Evolutionary conservation across 2,113 vertebrate genomes (phyloP).

Genomic region (Podarcis cretensis): DNA sequence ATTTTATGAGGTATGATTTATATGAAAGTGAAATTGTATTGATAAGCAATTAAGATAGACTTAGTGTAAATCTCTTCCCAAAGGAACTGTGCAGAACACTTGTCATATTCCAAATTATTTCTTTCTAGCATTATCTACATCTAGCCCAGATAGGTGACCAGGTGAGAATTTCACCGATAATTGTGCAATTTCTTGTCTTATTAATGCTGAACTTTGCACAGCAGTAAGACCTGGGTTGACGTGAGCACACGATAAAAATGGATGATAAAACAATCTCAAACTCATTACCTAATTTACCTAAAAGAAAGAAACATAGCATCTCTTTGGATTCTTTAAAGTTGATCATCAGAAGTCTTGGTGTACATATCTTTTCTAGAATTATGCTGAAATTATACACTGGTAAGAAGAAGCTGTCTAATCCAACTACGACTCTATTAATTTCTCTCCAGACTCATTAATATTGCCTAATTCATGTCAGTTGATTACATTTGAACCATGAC

Average conservation of each 20-base stretch:
- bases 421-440: constrained; percentile 74
- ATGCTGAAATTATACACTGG: constrained; percentile 58
- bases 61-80: constrained; percentile 4
- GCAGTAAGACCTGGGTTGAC: constrained; percentile 49
- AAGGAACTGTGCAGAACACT: constrained; percentile 34
- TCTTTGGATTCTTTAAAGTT: constrained; percentile 25
- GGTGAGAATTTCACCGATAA: constrained; percentile 31
- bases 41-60: constrained; percentile 13
- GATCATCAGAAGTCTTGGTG: constrained; percentile 9
- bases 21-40: constrained; percentile 19
- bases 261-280: constrained; percentile 49
- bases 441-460: constrained; percentile 72
- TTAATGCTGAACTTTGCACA: constrained; percentile 59
- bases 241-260: constrained; percentile 56
- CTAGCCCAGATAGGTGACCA: constrained; percentile 48
- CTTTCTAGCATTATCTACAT: constrained; percentile 38
- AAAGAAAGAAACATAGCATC: constrained; percentile 41
- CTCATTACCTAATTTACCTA: constrained; percentile 44
- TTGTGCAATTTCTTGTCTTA: constrained; percentile 48
- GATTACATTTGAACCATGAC: constrained; percentile 67
- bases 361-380: constrained; percentile 25
- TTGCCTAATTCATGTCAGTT: constrained; percentile 72
- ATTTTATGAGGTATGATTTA: constrained; percentile 28
- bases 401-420: constrained; percentile 63
- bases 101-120: constrained; percentile 41